Evolutionary conservation across 2,113 vertebrate genomes (phyloP).

Genomic region (Gallinago undulata): DNA sequence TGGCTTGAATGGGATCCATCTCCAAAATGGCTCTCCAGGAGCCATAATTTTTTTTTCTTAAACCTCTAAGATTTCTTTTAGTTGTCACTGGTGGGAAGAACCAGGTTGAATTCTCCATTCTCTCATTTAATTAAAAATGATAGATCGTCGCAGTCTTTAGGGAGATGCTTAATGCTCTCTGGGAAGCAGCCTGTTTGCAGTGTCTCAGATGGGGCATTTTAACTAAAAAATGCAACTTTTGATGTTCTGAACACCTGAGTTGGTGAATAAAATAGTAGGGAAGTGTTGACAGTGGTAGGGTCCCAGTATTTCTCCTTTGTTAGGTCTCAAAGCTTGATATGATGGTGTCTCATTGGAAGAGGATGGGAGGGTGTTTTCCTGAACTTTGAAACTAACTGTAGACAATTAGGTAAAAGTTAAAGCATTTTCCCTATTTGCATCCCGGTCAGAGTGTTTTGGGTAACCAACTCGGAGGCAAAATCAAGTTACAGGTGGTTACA

Average conservation of each 20-base stretch:
- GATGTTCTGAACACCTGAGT: background rate
- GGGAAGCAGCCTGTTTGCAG: background rate
- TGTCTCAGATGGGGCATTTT: background rate
- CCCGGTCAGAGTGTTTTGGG: background rate
- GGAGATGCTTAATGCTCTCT: background rate
- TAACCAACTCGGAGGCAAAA: background rate
- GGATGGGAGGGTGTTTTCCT: slow-evolving; percentile 8
- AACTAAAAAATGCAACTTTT: background rate
- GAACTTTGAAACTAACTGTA: slow-evolving; percentile 2
- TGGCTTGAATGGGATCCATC: background rate
- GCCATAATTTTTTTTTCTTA: background rate
- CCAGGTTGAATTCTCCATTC: background rate
- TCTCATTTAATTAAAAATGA: background rate
- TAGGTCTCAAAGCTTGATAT: background rate
- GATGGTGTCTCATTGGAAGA: background rate
- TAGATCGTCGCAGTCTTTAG: background rate
- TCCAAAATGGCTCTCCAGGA: background rate
- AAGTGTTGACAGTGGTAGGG: background rate
- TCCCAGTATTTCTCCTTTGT: background rate
- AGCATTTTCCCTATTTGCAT: background rate
- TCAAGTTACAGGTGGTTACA: background rate
- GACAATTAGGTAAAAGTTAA: background rate
- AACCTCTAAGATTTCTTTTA: background rate
- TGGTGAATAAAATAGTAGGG: background rate
- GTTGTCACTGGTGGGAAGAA: background rate